These are phyloP conservation scores for Mesodorylaimus sp. DNA, from an alignment of 2,888 invertebrate species.

Conservation along the genomic window DNA sequence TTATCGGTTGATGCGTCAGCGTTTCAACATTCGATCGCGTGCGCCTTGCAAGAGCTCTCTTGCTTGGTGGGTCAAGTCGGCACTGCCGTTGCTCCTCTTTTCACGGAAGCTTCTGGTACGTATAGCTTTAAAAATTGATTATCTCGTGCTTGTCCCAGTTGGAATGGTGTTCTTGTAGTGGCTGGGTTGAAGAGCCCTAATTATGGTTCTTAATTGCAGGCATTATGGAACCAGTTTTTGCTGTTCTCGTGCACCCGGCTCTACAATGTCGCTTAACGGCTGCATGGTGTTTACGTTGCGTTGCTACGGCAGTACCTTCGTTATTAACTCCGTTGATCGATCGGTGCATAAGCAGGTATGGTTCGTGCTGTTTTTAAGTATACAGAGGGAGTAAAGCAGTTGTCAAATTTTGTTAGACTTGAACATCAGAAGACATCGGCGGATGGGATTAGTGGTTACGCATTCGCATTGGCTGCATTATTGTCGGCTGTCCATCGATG, in stretches of 20 bases:
- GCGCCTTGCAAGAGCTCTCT: slow-evolving; percentile 81
- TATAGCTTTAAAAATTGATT: background rate
- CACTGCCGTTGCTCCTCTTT: slow-evolving; percentile 75
- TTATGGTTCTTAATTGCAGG: too few relatives aligned
- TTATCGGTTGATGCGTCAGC: slow-evolving; percentile 61
- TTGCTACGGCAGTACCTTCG: slow-evolving; percentile 79
- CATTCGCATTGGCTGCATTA: slow-evolving; percentile 77
- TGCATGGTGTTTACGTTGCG: slow-evolving; percentile 67
- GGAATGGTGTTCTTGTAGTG: too few relatives aligned
- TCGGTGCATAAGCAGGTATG: slow-evolving; percentile 31
- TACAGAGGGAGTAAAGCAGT: background rate
- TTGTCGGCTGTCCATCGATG: slow-evolving; percentile 63
- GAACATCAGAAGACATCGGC: slow-evolving; percentile 71
- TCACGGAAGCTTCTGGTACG: slow-evolving; percentile 55
- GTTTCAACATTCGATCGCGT: slow-evolving; percentile 72
- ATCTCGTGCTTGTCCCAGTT: too few relatives aligned
- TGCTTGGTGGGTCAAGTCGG: slow-evolving; percentile 70
- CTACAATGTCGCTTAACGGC: slow-evolving; percentile 78
- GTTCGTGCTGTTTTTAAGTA: background rate
- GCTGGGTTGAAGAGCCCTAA: too few relatives aligned
- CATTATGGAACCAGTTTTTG: slow-evolving; percentile 54
- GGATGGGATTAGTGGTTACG: slow-evolving; percentile 53
- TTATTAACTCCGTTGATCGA: slow-evolving; percentile 83
- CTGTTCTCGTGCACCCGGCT: slow-evolving; percentile 79
- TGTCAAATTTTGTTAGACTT: too few relatives aligned